Conservation (phyloP, 37 sponge, comb jelly and placozoan species). For the Diacarnus erythraeanus region DNA sequence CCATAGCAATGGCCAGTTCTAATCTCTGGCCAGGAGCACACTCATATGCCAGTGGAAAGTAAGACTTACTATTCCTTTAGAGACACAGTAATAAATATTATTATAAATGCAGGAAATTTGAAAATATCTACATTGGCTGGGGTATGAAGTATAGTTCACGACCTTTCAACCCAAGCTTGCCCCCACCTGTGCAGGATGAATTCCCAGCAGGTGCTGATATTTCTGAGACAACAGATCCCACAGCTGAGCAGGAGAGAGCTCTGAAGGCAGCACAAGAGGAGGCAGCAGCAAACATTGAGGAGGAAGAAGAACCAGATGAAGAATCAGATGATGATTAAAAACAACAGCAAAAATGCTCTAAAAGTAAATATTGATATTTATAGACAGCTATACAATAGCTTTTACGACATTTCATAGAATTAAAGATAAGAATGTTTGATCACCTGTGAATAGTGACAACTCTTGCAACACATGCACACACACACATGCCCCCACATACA, state of each 20-base stretch:
- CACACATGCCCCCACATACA: too few species aligned
- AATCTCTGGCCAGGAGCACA: slow-evolving; percentile 99
- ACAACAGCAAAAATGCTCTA: not conserved
- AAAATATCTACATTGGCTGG: slow-evolving; percentile 96
- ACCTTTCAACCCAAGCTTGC: slow-evolving; percentile 89
- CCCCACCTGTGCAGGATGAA: slow-evolving; percentile 88
- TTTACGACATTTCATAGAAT: not conserved
- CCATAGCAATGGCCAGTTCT: slow-evolving; percentile 82
- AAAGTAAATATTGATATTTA: not conserved
- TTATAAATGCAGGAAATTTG: slow-evolving; percentile 78
- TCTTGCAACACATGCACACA: too few species aligned
- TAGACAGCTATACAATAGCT: not conserved
- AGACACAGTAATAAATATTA: not conserved
- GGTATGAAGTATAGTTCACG: slow-evolving; percentile 92
- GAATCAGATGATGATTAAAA: slow-evolving; percentile 92
- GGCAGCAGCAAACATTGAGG: slow-evolving; percentile 75
- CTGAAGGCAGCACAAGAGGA: slow-evolving; percentile 81
- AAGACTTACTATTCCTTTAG: slow-evolving; percentile 2
- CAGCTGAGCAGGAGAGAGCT: slow-evolving; percentile 89
- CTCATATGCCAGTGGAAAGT: slow-evolving; percentile 76
- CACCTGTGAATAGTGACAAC: too few species aligned
- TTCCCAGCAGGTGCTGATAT: slow-evolving; percentile 88
- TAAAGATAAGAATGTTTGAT: not conserved
- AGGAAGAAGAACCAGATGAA: slow-evolving; percentile 90
- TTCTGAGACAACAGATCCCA: slow-evolving; percentile 88